Evolutionary conservation across 2,797 vertebrate genomes (phyloP).

Genomic region (Acestrorhynchus altus): DNA sequence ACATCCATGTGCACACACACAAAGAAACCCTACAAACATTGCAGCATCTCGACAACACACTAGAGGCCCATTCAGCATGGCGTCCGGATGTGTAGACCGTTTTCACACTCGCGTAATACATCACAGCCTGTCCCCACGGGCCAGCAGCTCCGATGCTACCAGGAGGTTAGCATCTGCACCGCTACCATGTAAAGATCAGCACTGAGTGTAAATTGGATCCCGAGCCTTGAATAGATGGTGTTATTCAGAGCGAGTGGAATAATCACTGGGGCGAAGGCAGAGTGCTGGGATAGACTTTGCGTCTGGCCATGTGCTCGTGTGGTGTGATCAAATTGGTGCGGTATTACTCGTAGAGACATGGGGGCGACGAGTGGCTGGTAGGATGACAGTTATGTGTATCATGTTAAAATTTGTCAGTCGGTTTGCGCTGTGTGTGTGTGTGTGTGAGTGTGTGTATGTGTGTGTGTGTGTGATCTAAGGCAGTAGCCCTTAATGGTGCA

Average conservation of each 20-base stretch:
- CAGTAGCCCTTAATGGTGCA: too few relatives aligned
- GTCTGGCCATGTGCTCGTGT: background rate
- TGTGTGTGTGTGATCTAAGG: too few relatives aligned
- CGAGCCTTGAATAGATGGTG: slow-evolving; percentile 39
- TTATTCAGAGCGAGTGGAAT: slow-evolving; percentile 16
- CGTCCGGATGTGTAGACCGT: background rate
- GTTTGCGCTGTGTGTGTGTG: too few relatives aligned
- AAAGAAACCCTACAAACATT: slow-evolving; percentile 14
- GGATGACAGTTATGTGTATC: background rate
- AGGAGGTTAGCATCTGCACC: slow-evolving; percentile 30
- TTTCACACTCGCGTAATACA: slow-evolving; percentile 27
- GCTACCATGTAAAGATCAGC: slow-evolving; percentile 33
- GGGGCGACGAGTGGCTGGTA: background rate
- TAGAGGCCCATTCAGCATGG: background rate
- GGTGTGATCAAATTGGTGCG: background rate
- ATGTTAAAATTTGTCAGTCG: too few relatives aligned
- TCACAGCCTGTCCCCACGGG: slow-evolving; percentile 20
- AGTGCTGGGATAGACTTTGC: background rate
- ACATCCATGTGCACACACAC: background rate
- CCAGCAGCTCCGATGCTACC: slow-evolving; percentile 8
- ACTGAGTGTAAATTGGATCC: slow-evolving; percentile 53
- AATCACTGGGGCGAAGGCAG: background rate
- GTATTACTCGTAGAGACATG: background rate
- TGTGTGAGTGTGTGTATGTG: too few relatives aligned
- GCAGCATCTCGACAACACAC: slow-evolving; percentile 14